Evolutionary conservation across 2,888 invertebrate species (phyloP), one percentile per base, ranked within the genome.

Genomic region (Thereva unica): DNA sequence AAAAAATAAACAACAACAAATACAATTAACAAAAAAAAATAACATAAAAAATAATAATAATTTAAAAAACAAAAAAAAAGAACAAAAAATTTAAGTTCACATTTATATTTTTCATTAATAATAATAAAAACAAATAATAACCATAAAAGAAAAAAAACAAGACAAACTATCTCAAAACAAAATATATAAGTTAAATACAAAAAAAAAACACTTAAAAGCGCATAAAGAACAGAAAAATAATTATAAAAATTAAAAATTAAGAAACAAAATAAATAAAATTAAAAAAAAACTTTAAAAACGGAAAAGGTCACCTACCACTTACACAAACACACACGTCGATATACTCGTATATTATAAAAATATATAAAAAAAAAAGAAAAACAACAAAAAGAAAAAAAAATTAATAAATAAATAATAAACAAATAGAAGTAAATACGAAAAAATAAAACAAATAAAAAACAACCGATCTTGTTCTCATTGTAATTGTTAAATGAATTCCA

Each of bases 261-360:
- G 49, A 59, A 4, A 37, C 40, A 23, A 34, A 49, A 23, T 23
- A 23, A 23, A 23, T 23, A 23, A 23, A 23, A 23, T 23, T 23
- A 23, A 23, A 23, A 23, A 23, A 23, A 23, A 23, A 23, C 23
- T 23, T 23, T 23, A 23, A 23, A 23, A 23, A 23, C 23, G 23
- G 59, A 59, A 59, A 47, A 47, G 59, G 59, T 47, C 59, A 59
- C 59, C 49, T 59, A 59, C 59, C 59, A 59, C 47, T 47, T 45
- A 41, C 45, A 59, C 49, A 34, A 45, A 59, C 10, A 34, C 5
- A n/a, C 9, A 47, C 6, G 8, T 23, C 23, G 23, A 23, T 23
- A 23, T 23, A 23, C 23, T 23, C 23, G 23, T 23, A 23, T 23
- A 23, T 23, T n/a, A n/a, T n/a, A n/a, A n/a, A n/a, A n/a, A 23